Conservation (phyloP, 2,888 invertebrate genomes). For the Morinoia aosen region DNA sequence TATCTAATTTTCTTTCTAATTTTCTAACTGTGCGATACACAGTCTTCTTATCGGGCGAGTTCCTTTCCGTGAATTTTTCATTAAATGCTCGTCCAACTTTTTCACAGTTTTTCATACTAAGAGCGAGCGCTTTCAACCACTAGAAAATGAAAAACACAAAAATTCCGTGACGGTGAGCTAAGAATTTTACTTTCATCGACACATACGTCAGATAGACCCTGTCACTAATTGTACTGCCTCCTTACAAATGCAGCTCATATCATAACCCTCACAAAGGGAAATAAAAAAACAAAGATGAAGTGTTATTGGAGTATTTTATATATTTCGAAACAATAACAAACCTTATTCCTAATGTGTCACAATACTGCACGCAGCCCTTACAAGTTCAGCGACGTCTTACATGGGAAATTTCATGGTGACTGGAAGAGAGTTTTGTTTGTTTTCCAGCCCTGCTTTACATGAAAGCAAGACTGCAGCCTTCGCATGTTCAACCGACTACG, state of each 20-base stretch:
- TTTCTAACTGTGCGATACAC: too few relatives aligned
- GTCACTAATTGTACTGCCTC: neutral
- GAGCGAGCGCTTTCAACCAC: neutral
- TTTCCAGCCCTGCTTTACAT: neutral
- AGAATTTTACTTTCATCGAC: neutral
- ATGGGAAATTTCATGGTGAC: neutral
- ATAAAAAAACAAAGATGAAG: neutral
- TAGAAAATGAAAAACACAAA: neutral
- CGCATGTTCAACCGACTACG: neutral
- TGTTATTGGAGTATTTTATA: neutral
- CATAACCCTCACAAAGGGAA: neutral
- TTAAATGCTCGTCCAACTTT: too few relatives aligned
- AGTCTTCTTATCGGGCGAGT: too few relatives aligned
- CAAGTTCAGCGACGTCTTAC: neutral
- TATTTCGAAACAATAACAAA: slow-evolving; percentile 18
- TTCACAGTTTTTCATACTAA: neutral
- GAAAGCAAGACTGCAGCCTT: neutral
- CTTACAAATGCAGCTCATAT: neutral
- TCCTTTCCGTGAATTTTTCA: too few relatives aligned
- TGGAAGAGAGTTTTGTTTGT: neutral
- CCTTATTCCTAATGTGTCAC: neutral
- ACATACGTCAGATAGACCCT: neutral
- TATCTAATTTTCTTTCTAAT: too few relatives aligned
- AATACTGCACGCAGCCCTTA: neutral
- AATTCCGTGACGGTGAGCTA: neutral